Conservation (phyloP, 2,888 invertebrate species). For the Seira sanloemensis region DNA sequence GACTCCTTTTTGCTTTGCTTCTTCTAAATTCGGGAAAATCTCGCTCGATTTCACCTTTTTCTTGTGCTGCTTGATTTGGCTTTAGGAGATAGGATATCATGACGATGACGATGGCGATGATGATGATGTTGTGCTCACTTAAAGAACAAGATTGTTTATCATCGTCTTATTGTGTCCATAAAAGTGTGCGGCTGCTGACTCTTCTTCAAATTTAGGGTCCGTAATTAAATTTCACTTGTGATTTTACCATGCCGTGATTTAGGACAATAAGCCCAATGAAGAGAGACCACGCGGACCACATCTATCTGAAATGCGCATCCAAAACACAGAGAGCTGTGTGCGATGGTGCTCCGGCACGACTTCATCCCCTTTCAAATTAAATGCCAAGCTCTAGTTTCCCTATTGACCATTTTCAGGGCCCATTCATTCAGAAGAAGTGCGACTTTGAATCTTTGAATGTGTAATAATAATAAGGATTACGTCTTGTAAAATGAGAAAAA, state of each 20-base stretch:
- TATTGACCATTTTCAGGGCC: too few species aligned
- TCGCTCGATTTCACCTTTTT: slow-evolving; percentile 42
- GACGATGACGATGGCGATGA: not conserved
- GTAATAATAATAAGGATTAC: not conserved
- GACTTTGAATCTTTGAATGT: slow-evolving; percentile 13
- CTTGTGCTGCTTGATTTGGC: slow-evolving; percentile 15
- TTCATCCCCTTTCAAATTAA: not conserved
- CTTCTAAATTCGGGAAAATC: slow-evolving; percentile 42
- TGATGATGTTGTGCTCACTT: slow-evolving; percentile 1
- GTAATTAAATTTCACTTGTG: slow-evolving; percentile 50
- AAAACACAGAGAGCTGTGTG: not conserved
- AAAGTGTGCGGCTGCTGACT: slow-evolving; percentile 17
- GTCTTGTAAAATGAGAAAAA: not conserved
- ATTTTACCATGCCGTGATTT: slow-evolving; percentile 16
- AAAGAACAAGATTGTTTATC: slow-evolving; percentile 3
- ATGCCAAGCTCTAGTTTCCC: not conserved
- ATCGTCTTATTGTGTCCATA: slow-evolving; percentile 9
- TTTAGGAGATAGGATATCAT: not conserved
- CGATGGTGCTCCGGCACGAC: too few species aligned
- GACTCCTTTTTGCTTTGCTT: slow-evolving; percentile 9
- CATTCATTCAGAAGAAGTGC: slow-evolving; percentile 35
- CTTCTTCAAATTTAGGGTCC: slow-evolving; percentile 18
- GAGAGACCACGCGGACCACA: slow-evolving; percentile 10
- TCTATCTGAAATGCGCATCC: not conserved
- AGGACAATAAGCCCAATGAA: slow-evolving; percentile 19